A percentile compares a stretch with the other conserved stretches of the same genome.
Conservation (phyloP, 1,140 invertebrate species). For the Tetramorium simillimum region DNA sequence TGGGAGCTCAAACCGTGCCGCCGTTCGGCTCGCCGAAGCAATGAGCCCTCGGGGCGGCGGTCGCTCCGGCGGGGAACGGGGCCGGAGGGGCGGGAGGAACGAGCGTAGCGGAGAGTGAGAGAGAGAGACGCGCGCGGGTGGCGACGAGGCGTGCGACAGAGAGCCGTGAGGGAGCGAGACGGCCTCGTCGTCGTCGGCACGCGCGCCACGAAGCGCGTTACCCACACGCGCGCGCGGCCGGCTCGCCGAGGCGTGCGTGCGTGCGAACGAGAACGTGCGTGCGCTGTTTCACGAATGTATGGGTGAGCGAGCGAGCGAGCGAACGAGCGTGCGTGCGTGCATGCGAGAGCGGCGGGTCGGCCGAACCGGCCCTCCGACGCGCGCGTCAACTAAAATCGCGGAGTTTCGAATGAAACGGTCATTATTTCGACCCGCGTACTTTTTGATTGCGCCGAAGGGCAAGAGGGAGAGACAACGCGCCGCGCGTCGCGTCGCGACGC, state of each 20-base stretch:
- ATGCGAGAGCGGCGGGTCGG: slow-evolving; percentile 3
- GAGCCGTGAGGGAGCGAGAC: slow-evolving; percentile 64
- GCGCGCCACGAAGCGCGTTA: slow-evolving; percentile 82
- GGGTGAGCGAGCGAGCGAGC: slow-evolving; percentile 2
- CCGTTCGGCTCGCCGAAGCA: slow-evolving; percentile 81
- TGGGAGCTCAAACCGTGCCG: slow-evolving; percentile 77
- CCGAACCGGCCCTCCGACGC: slow-evolving; percentile 17
- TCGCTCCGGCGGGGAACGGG: slow-evolving; percentile 36
- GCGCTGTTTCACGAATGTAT: neutral
- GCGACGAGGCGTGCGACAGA: slow-evolving; percentile 58
- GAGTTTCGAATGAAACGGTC: neutral
- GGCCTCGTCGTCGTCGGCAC: slow-evolving; percentile 79
- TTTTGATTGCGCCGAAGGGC: slow-evolving; percentile 38
- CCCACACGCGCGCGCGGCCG: slow-evolving; percentile 67
- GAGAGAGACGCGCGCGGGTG: slow-evolving; percentile 14
- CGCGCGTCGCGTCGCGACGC: slow-evolving; percentile 4
- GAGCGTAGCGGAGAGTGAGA: neutral
- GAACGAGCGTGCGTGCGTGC: slow-evolving; percentile 41
- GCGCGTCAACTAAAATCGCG: slow-evolving; percentile 41
- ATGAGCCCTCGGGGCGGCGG: slow-evolving; percentile 80
- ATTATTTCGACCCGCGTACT: slow-evolving; percentile 23
- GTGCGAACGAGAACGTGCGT: slow-evolving; percentile 32
- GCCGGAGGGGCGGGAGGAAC: neutral
- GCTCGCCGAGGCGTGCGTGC: slow-evolving; percentile 53
- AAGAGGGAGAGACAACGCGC: neutral